Evolutionary conservation across 2,888 invertebrate genomes (phyloP), one percentile per base, ranked within the genome.

Genomic region (Mesoligia furuncula): DNA sequence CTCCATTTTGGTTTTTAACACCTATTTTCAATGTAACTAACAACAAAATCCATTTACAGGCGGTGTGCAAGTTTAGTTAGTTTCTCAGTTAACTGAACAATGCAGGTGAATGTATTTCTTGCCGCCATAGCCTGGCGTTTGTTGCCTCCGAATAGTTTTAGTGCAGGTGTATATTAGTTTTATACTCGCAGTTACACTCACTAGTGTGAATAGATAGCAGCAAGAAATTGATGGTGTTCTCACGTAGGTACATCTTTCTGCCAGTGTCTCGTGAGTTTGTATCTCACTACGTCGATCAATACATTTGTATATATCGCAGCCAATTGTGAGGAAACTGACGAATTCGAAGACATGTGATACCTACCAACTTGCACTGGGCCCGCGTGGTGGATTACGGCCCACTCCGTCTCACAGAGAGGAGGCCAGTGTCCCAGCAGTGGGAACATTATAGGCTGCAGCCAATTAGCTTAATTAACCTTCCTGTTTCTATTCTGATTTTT

Each of bases 1-100:
- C 17, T 27, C 13, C 15, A 67, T 48, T 80, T 27, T n/a, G 11
- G 45, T 67, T 77, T 59, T 70, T 59, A 78, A 68, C 66, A 79
- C 36, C 57, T 48, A 81, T 76, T 73, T 70, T 51, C 57, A 57
- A 75, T 75, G 71, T 73, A 79, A 72, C 59, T 72, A 73, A 73
- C 59, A 75, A 61, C 78, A 72, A 71, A 73, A 73, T 66, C 61
- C 57, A 85, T 85, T 85, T 75, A 65, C 61, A 45, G 17, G 11
- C 59, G 45, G 51, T 42, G 68, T 69, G 70, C 51, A 79, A 86
- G 81, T 87, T 86, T 75, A 62, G 74, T 79, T 73, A 84, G 83
- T 88, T 88, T 83, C 87, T 80, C 86, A 82, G 88, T 81, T 86
- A 80, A 66, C 59, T 31, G 85, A 88, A 85, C 87, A 83, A 85